Evolutionary conservation across 2,888 invertebrate genomes (phyloP).

Genomic region (Drosophila leonis): DNA sequence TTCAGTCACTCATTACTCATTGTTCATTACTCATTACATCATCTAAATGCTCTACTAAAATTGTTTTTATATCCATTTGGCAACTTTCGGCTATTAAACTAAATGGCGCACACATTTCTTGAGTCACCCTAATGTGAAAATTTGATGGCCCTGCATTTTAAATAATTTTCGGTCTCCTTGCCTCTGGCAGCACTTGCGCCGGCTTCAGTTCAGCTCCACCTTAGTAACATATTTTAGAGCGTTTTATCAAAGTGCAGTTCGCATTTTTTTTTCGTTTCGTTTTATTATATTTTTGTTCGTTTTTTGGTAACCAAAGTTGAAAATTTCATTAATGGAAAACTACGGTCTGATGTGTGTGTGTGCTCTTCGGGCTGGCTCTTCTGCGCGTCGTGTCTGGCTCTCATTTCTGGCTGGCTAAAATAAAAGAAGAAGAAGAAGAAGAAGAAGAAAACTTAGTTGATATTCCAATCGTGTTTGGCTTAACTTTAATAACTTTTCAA

Average conservation of each 20-base stretch:
- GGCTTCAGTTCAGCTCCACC: neutral
- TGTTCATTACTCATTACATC: neutral
- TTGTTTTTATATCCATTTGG: neutral
- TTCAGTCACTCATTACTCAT: neutral
- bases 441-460: conserved; percentile 55
- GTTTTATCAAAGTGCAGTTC: conserved; percentile 29
- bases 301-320: conserved; percentile 25
- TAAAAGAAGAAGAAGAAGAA: conserved; percentile 25
- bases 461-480: conserved; percentile 76
- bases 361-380: neutral
- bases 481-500: conserved; percentile 80
- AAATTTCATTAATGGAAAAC: conserved; percentile 41
- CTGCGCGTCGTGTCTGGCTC: neutral
- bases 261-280: conserved; percentile 1
- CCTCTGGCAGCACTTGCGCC: neutral
- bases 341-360: neutral
- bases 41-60: neutral
- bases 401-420: conserved; percentile 8
- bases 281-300: neutral
- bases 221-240: conserved; percentile 21
- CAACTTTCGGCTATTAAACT: neutral
- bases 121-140: conserved; percentile 22
- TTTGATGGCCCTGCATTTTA: conserved; percentile 23
- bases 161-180: conserved; percentile 6
- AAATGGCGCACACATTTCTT: conserved; percentile 3